Evolutionary conservation across 2,113 vertebrate species (phyloP).

Genomic region (Myotis lucifugus): DNA sequence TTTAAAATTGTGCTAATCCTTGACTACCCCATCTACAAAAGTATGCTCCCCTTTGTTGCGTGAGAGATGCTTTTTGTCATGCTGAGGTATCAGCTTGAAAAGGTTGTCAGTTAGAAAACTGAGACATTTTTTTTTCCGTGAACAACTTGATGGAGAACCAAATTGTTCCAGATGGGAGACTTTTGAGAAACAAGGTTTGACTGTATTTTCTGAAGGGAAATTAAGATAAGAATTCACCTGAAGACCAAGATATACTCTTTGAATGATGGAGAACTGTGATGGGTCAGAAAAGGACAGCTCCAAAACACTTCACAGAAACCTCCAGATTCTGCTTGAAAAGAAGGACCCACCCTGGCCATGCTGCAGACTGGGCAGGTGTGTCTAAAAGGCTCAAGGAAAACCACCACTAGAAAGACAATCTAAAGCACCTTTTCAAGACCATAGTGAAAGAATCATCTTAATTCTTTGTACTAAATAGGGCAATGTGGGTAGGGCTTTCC

Average conservation of each 20-base stretch:
- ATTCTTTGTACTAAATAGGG: neutral
- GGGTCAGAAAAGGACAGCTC: neutral
- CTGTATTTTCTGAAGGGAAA: neutral
- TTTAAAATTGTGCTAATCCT: too few species aligned
- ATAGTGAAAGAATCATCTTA: neutral
- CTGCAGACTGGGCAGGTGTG: neutral
- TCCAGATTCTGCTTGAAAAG: neutral
- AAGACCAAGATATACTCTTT: neutral
- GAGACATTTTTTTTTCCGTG: too few species aligned
- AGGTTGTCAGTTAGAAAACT: too few species aligned
- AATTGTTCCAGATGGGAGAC: too few species aligned
- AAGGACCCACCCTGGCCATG: neutral
- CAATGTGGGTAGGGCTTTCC: neutral
- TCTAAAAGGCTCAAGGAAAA: neutral
- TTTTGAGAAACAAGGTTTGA: too few species aligned
- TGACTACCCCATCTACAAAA: too few species aligned
- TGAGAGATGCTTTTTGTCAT: too few species aligned
- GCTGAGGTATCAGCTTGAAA: too few species aligned
- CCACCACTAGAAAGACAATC: neutral
- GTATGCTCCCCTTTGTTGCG: too few species aligned
- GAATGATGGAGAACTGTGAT: neutral
- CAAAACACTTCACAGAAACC: neutral
- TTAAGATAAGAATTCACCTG: neutral
- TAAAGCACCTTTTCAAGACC: neutral
- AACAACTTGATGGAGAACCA: too few species aligned